Conservation (phyloP, 2,888 invertebrate species). For the Elmis aenea region DNA sequence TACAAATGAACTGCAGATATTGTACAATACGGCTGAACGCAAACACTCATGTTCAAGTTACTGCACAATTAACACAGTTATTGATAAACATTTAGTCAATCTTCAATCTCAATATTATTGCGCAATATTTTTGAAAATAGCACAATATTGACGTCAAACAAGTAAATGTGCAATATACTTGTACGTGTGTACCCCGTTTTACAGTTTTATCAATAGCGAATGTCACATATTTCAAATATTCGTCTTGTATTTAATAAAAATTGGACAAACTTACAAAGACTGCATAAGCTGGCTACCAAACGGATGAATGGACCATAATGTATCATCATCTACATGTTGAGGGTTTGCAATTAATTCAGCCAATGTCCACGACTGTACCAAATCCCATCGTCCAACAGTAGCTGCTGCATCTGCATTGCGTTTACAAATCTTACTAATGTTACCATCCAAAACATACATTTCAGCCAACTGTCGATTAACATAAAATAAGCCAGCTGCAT, state of each 20-base stretch:
- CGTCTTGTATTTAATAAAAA: neutral
- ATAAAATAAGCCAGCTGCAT: slow-evolving; percentile 69
- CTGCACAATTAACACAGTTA: too few relatives aligned
- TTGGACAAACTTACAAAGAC: slow-evolving; percentile 63
- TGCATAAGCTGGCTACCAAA: slow-evolving; percentile 82
- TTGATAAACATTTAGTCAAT: too few relatives aligned
- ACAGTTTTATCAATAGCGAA: neutral
- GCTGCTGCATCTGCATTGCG: slow-evolving; percentile 76
- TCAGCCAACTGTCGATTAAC: slow-evolving; percentile 77
- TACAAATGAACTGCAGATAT: too few relatives aligned
- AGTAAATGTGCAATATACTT: too few relatives aligned
- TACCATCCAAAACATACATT: slow-evolving; percentile 66
- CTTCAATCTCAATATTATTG: too few relatives aligned
- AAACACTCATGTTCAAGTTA: too few relatives aligned
- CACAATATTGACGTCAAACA: too few relatives aligned
- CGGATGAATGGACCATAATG: slow-evolving; percentile 78
- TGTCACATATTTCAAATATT: neutral
- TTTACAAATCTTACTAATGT: slow-evolving; percentile 65
- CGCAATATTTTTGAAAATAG: too few relatives aligned
- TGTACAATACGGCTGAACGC: too few relatives aligned
- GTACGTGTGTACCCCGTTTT: too few relatives aligned
- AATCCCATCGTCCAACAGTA: slow-evolving; percentile 68
- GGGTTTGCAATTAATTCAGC: slow-evolving; percentile 63
- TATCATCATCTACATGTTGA: slow-evolving; percentile 55
- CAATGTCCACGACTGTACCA: slow-evolving; percentile 84